These are phyloP conservation scores for Acleris emargana DNA, from an alignment of 2,888 invertebrate genomes.

Conservation along the genomic window DNA sequence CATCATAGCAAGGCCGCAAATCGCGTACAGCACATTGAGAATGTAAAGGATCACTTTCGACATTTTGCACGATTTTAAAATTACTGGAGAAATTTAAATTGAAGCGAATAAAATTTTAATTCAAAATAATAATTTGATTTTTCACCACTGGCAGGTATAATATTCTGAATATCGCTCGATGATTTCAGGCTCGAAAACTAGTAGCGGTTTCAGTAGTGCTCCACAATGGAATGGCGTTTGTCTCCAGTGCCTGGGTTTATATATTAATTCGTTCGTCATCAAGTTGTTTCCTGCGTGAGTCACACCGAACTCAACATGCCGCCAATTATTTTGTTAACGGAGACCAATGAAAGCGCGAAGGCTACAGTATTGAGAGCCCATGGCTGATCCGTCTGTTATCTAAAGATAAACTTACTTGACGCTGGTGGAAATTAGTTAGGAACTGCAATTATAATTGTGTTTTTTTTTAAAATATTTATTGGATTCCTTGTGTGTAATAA, in stretches of 20 bases:
- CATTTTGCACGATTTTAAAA: conserved; percentile 9
- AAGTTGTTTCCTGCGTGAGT: conserved; percentile 16
- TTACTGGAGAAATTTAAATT: no score
- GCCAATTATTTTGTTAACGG: conserved; percentile 10
- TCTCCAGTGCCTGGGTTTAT: conserved; percentile 7
- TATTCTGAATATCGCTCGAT: no score
- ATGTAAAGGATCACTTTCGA: conserved; percentile 28
- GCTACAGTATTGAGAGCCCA: neutral
- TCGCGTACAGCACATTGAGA: conserved; percentile 20
- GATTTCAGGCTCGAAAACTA: neutral
- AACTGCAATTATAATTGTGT: no score
- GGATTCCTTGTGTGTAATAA: no score
- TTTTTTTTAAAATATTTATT: no score
- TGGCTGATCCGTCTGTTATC: neutral
- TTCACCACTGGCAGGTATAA: no score
- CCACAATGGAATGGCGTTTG: conserved; percentile 22
- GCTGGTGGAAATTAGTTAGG: no score
- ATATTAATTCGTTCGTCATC: neutral
- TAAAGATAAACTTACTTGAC: no score
- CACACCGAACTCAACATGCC: neutral
- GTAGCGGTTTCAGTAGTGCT: conserved; percentile 1
- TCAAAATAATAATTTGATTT: no score
- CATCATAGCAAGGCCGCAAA: conserved; percentile 16
- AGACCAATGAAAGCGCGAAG: conserved; percentile 8
- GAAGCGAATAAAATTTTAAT: no score